A percentile compares a stretch with the other conserved stretches of the same genome.
Evolutionary conservation across 2,113 vertebrate species (phyloP).

Genomic region (Ascaphus truei): DNA sequence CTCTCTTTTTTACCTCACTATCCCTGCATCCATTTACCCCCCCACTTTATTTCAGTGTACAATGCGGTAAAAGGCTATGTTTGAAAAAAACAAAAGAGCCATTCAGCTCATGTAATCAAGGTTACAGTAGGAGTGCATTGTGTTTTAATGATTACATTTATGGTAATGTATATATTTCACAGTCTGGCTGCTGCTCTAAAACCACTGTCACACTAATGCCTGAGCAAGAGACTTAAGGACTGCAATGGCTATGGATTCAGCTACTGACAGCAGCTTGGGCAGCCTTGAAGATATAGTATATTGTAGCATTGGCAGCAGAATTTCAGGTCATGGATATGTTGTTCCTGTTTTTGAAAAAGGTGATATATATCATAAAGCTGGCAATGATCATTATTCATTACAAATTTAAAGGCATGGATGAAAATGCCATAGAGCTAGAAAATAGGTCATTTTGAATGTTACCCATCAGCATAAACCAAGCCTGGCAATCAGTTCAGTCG

Average conservation of each 20-base stretch:
- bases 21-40: conserved; percentile 2
- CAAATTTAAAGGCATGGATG: conserved; percentile 22
- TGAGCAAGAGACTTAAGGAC: background rate
- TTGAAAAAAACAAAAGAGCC: conserved; percentile 24
- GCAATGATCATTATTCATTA: conserved; percentile 27
- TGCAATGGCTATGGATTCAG: background rate
- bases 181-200: background rate
- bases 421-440: conserved; percentile 16
- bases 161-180: conserved; percentile 3
- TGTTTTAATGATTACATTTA: background rate
- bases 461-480: conserved; percentile 22
- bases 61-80: conserved; percentile 4
- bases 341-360: conserved; percentile 23
- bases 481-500: conserved; percentile 29
- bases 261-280: background rate
- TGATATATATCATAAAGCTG: conserved; percentile 20
- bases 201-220: background rate
- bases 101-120: conserved; percentile 19
- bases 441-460: conserved; percentile 35
- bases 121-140: conserved; percentile 7
- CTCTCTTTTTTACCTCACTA: background rate
- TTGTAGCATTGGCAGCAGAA: background rate
- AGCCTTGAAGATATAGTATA: conserved; percentile 1
- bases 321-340: conserved; percentile 18
- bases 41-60: conserved; percentile 6